phyloP scores from a whole-genome alignment of 1,140 invertebrate genomes.

The Drosophila novamexicana region DNA sequence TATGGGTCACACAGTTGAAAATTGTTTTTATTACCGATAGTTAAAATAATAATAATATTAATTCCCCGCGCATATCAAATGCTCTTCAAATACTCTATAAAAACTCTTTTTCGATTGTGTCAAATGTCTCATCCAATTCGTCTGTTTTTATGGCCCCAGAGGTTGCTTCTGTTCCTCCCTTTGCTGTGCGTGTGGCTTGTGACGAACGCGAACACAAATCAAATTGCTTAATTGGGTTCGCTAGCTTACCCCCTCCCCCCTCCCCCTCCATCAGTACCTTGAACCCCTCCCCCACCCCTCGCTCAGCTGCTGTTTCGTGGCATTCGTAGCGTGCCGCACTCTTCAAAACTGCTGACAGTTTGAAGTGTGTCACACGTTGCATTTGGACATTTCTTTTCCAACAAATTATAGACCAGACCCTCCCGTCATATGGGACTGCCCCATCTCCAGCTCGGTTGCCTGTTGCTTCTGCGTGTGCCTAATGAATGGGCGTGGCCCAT shows the following conservation, averaged over 20 bases:
- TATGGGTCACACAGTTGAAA: neutral
- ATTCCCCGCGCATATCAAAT: neutral
- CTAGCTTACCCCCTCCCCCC: neutral
- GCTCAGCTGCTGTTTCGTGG: slow-evolving; percentile 1
- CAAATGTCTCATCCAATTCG: slow-evolving; percentile 37
- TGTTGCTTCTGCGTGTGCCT: slow-evolving; percentile 30
- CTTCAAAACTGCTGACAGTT: slow-evolving; percentile 46
- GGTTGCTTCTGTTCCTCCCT: slow-evolving; percentile 8
- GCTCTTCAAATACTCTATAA: neutral
- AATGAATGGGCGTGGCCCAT: slow-evolving; percentile 41
- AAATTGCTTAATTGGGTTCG: slow-evolving; percentile 61
- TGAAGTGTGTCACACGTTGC: slow-evolving; percentile 46
- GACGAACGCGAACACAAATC: slow-evolving; percentile 49
- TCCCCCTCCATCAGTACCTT: neutral
- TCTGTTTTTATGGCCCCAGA: slow-evolving; percentile 38
- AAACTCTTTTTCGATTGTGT: slow-evolving; percentile 20
- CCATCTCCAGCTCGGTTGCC: neutral
- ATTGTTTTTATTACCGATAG: slow-evolving; percentile 6
- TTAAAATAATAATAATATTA: neutral
- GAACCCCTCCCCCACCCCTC: neutral
- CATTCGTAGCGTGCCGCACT: slow-evolving; percentile 9
- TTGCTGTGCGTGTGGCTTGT: slow-evolving; percentile 41
- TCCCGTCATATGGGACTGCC: neutral
- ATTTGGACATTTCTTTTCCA: slow-evolving; percentile 43
- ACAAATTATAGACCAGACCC: slow-evolving; percentile 24